Base-by-base conservation (phyloP, 2,797 vertebrate genomes). In the Chaetophractus vellerosus region DNA sequence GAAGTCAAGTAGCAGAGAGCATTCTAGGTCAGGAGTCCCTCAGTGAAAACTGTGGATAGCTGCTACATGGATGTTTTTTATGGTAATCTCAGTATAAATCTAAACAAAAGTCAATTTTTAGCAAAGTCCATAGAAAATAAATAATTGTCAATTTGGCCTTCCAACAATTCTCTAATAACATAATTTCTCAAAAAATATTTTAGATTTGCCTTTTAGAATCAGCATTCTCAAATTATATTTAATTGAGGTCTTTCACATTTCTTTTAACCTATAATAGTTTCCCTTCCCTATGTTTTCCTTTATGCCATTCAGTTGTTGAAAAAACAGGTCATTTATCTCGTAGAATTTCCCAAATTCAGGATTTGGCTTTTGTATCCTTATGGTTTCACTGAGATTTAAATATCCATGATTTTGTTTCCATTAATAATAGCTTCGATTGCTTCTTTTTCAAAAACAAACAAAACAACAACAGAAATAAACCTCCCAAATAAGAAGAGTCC, bases 361-460 rank as follows among this genome's bases (percentile, higher is more conserved):
- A 78, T 91, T 94, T 93, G 83, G 74, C 52, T 78, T 52, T 59
- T 78, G 36, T 74, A 74, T 89, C 50, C 15, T 41, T 33, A 10
- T 59, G 28, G 59, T 92, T 79, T 96, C 74, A 87, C 26, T 90
- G 71, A 80, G 18, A 93, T 83, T 90, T 84, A 89, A 83, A 69
- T 86, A 36, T 64, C 8, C 81, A 61, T 74, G 88, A 88, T 72
- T 88, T 81, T 81, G 84, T 85, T 94, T 91, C 23, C 11, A 89
- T 8, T 3, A 66, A 15, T 45, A 50, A 24, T 71, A 26, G 6
- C 83, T 94, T 91, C 64, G 76, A 68, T 94, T 75, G 23, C 18
- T 84, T 88, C 38, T 90, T 95, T 96, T 81, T 63, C 41, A 85
- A 83, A 88, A n/a, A n/a, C n/a, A n/a, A n/a, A n/a, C n/a, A n/a